phyloP scores from a whole-genome alignment of 1,140 invertebrate genomes.

The Propsilocerus akamusi region DNA sequence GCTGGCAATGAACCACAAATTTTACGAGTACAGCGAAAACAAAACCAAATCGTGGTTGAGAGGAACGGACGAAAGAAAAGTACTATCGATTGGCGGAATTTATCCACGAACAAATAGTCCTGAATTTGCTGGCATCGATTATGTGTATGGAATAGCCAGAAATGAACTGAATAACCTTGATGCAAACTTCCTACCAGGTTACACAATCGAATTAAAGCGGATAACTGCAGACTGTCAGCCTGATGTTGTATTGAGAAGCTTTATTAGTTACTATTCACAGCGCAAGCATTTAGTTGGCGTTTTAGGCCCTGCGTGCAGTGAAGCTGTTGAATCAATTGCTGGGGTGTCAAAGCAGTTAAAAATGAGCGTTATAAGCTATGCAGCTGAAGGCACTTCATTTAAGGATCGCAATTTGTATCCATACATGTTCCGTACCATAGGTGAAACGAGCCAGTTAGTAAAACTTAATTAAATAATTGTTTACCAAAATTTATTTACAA shows the following conservation, averaged over 20 bases:
- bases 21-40: conserved; percentile 18
- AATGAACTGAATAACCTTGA: conserved; percentile 43
- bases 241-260: conserved; percentile 58
- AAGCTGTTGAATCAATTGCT: conserved; percentile 65
- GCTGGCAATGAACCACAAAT: conserved; percentile 33
- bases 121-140: conserved; percentile 37
- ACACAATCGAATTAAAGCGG: conserved; percentile 36
- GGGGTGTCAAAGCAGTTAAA: conserved; percentile 61
- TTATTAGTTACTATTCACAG: conserved; percentile 50
- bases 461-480: background rate
- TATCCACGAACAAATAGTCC: conserved; percentile 47
- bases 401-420: conserved; percentile 52
- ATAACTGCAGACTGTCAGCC: conserved; percentile 52
- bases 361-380: conserved; percentile 62
- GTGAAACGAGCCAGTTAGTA: conserved; percentile 54
- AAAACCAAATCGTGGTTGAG: conserved; percentile 37
- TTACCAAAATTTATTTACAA: conserved; percentile 26
- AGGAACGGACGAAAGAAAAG: conserved; percentile 25
- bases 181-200: conserved; percentile 35
- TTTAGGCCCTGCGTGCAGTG: conserved; percentile 68
- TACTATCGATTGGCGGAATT: conserved; percentile 57
- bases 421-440: conserved; percentile 69
- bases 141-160: conserved; percentile 43
- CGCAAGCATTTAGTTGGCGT: conserved; percentile 42
- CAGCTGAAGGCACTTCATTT: conserved; percentile 55